phyloP scores from a whole-genome alignment of 92 coral and sea anemone genomes.

The Ricordea florida region DNA sequence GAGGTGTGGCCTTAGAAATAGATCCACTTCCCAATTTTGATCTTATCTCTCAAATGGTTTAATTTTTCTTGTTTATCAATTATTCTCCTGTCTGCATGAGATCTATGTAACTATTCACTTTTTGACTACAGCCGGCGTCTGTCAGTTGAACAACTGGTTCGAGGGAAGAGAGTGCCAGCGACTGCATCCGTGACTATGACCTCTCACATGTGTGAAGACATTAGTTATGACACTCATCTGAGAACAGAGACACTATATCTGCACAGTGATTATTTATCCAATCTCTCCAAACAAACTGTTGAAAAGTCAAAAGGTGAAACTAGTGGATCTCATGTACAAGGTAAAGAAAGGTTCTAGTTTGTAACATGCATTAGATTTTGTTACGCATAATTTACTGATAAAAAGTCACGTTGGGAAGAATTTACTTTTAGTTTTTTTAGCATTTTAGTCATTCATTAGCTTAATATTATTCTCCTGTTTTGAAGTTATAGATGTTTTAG shows the following conservation, averaged over 20 bases:
- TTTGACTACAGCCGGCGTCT: slow-evolving; percentile 66
- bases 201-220: slow-evolving; percentile 75
- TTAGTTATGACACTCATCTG: slow-evolving; percentile 80
- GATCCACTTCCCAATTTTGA: background rate
- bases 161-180: slow-evolving; percentile 93
- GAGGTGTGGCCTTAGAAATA: too few relatives aligned
- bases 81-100: background rate
- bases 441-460: too few relatives aligned
- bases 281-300: slow-evolving; percentile 1
- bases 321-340: slow-evolving; percentile 17
- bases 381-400: too few relatives aligned
- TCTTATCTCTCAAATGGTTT: background rate
- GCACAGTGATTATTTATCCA: slow-evolving; percentile 37
- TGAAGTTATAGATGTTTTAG: too few relatives aligned
- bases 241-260: slow-evolving; percentile 91
- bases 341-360: too few relatives aligned
- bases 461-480: too few relatives aligned
- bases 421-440: too few relatives aligned
- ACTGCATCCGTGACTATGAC: slow-evolving; percentile 92
- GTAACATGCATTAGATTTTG: too few relatives aligned
- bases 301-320: background rate
- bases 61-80: background rate
- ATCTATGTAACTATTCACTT: too few relatives aligned
- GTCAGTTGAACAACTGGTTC: slow-evolving; percentile 86
- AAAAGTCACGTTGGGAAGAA: background rate